phyloP scores from a whole-genome alignment of 2,113 vertebrate species.

The Leucosticte australis region DNA sequence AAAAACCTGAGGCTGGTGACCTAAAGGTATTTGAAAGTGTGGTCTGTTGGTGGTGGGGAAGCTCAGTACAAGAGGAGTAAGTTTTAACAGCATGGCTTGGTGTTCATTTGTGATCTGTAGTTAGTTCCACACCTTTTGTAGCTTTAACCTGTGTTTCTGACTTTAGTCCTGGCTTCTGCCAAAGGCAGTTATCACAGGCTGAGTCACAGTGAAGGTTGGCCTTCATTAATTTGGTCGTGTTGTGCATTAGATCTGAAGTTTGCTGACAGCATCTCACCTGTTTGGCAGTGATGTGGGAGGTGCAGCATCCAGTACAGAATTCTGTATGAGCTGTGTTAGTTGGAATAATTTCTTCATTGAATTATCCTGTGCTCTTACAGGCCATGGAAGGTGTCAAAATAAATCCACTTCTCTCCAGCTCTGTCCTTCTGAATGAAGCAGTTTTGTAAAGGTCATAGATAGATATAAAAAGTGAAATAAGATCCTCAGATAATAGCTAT shows the following conservation, averaged over 20 bases:
- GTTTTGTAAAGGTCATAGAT: neutral
- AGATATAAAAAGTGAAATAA: neutral
- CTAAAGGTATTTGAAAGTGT: constrained; percentile 89
- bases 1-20: constrained; percentile 91
- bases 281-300: neutral
- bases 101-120: neutral
- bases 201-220: neutral
- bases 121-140: neutral
- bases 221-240: neutral
- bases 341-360: neutral
- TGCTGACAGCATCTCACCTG: neutral
- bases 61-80: constrained; percentile 38
- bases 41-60: constrained; percentile 62
- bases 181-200: neutral
- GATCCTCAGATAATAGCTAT: neutral
- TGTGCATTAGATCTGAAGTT: neutral
- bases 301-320: neutral
- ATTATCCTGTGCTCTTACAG: neutral
- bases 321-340: neutral
- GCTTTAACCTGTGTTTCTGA: neutral
- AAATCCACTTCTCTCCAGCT: neutral
- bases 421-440: neutral
- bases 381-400: neutral
- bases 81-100: constrained; percentile 45
- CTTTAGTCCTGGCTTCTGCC: neutral